These are phyloP conservation scores for Saimiri boliviensis DNA, from an alignment of 2,113 vertebrate genomes.

Conservation along the genomic window DNA sequence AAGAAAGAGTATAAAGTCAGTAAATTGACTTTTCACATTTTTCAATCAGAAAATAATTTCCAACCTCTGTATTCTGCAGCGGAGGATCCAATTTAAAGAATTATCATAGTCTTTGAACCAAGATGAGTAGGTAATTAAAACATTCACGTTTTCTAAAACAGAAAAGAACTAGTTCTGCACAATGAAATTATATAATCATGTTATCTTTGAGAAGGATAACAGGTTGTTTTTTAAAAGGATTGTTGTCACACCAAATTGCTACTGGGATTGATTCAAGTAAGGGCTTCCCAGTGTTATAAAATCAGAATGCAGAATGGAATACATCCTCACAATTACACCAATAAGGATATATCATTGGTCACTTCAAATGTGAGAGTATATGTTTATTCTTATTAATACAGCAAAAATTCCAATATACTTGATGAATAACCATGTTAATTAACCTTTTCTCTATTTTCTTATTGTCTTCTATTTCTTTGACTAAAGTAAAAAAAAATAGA, in stretches of 20 bases:
- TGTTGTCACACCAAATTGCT: constrained; percentile 56
- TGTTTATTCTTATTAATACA: not conserved
- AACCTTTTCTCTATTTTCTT: not conserved
- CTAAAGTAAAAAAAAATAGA: not conserved
- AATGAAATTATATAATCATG: constrained; percentile 55
- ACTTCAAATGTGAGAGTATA: not conserved
- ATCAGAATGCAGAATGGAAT: not conserved
- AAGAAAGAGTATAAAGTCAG: constrained; percentile 53
- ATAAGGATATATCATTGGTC: not conserved
- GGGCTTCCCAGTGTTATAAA: not conserved
- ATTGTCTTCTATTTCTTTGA: not conserved
- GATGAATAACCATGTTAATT: not conserved
- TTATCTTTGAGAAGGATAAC: constrained; percentile 64
- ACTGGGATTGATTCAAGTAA: constrained; percentile 33
- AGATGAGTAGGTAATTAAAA: constrained; percentile 70
- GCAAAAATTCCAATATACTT: not conserved
- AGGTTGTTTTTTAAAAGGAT: constrained; percentile 40
- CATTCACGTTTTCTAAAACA: constrained; percentile 61
- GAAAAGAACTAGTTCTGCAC: constrained; percentile 53
- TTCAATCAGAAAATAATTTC: constrained; percentile 64
- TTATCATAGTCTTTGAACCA: constrained; percentile 59
- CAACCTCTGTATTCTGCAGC: constrained; percentile 31
- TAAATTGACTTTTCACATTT: constrained; percentile 58
- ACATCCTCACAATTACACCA: not conserved
- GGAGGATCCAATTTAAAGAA: constrained; percentile 54